Evolutionary conservation across 1,140 invertebrate genomes (phyloP).

Genomic region (Tetraneura akinire): DNA sequence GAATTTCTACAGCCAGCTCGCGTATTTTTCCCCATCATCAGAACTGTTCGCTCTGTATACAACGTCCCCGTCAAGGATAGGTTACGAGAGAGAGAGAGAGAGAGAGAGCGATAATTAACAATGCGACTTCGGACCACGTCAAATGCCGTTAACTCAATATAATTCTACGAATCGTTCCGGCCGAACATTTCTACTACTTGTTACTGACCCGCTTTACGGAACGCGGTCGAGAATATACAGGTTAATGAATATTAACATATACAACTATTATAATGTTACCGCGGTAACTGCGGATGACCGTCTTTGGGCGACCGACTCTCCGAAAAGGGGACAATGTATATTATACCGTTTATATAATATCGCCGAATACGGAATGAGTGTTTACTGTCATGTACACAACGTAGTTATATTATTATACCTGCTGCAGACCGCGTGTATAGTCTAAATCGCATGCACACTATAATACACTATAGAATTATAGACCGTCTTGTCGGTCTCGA

Average conservation of each 20-base stretch:
- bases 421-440: not conserved
- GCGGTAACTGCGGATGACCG: too few relatives aligned
- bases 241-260: slow-evolving; percentile 14
- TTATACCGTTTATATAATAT: slow-evolving; percentile 5
- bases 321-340: not conserved
- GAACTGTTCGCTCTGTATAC: too few relatives aligned
- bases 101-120: too few relatives aligned
- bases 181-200: too few relatives aligned
- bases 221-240: not conserved
- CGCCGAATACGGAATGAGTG: slow-evolving; percentile 22
- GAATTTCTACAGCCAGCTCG: too few relatives aligned
- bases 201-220: not conserved
- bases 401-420: not conserved
- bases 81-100: too few relatives aligned
- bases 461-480: too few relatives aligned
- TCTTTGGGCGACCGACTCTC: not conserved
- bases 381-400: not conserved
- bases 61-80: too few relatives aligned
- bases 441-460: not conserved
- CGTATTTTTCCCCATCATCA: too few relatives aligned
- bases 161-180: too few relatives aligned
- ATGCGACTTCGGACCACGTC: slow-evolving; percentile 3
- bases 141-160: not conserved
- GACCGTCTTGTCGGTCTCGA: not conserved
- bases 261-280: too few relatives aligned